Evolutionary conservation across 2,888 invertebrate species (phyloP).

Genomic region (Meiosimyza platycephala): DNA sequence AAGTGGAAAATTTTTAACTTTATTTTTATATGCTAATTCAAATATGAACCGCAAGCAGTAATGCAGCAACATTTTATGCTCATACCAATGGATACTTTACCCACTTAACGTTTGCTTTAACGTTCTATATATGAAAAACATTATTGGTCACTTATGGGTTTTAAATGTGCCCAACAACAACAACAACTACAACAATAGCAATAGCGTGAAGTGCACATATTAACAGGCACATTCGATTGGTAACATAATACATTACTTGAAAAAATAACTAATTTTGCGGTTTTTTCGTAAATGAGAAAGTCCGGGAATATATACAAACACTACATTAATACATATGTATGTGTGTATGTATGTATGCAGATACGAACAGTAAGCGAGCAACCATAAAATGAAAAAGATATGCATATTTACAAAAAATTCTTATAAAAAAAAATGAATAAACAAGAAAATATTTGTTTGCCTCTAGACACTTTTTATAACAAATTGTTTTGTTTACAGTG

Average conservation of each 20-base stretch:
- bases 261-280: slow-evolving; percentile 15
- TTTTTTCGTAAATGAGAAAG: not conserved
- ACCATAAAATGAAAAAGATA: no score
- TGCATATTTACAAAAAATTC: no score
- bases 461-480: no score
- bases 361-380: no score
- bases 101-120: slow-evolving; percentile 21
- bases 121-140: slow-evolving; percentile 31
- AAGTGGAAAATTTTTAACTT: slow-evolving; percentile 52
- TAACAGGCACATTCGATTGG: slow-evolving; percentile 26
- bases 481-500: no score
- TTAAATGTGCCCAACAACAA: slow-evolving; percentile 27
- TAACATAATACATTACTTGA: slow-evolving; percentile 18
- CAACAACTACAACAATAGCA: not conserved
- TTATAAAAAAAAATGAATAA: no score
- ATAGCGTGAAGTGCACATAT: slow-evolving; percentile 3
- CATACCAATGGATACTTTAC: slow-evolving; percentile 9
- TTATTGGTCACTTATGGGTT: slow-evolving; percentile 35
- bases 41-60: slow-evolving; percentile 13
- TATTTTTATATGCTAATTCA: slow-evolving; percentile 28
- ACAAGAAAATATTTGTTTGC: no score
- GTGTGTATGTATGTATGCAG: no score
- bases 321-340: no score
- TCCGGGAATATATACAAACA: no score
- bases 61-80: slow-evolving; percentile 4